Conservation (phyloP, 1,140 invertebrate species). For the Achroia grisella region DNA sequence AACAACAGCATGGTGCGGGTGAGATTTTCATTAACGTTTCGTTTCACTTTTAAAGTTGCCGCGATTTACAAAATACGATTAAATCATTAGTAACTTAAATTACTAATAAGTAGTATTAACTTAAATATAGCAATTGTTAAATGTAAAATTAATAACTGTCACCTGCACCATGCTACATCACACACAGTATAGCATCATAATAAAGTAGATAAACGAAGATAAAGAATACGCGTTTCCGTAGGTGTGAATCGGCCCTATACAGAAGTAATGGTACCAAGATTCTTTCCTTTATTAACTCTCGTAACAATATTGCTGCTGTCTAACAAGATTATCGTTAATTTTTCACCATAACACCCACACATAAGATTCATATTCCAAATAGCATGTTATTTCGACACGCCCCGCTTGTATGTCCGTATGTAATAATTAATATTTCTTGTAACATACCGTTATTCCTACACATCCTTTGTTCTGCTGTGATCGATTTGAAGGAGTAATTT, state of each 20-base stretch:
- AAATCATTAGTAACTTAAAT: no score
- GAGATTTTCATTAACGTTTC: no score
- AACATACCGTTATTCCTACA: slow-evolving; percentile 30
- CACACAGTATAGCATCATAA: no score
- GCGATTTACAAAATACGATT: no score
- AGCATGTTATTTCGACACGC: background rate
- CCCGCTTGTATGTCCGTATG: slow-evolving; percentile 23
- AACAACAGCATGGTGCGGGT: no score
- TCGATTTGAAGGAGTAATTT: slow-evolving; percentile 23
- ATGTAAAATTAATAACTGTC: no score
- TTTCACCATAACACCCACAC: slow-evolving; percentile 6
- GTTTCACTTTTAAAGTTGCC: no score
- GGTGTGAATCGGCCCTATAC: slow-evolving; percentile 14
- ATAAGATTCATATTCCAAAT: background rate
- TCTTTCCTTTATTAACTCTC: slow-evolving; percentile 48
- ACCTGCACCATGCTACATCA: no score
- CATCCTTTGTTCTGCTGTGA: slow-evolving; percentile 31
- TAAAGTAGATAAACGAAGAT: no score
- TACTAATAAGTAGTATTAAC: no score
- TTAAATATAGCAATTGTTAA: no score
- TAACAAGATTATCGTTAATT: slow-evolving; percentile 1
- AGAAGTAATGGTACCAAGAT: slow-evolving; percentile 46
- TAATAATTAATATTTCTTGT: slow-evolving; percentile 46
- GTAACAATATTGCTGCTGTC: slow-evolving; percentile 12
- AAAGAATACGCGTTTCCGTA: no score